phyloP scores from a whole-genome alignment of 2,113 vertebrate genomes.

The Myotis davidii region DNA sequence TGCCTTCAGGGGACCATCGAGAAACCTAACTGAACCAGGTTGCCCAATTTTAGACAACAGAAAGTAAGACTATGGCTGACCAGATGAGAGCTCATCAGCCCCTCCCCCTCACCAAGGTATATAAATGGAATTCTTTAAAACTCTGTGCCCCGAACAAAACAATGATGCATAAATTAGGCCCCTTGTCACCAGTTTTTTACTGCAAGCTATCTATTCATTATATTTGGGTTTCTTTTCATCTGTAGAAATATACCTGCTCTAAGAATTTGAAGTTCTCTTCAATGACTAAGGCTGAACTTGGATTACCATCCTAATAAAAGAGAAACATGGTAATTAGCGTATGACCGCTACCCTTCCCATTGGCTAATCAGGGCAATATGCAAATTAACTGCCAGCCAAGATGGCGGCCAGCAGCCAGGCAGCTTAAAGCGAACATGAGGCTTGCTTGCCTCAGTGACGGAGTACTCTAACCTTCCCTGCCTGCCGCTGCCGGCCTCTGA shows the following conservation, averaged over 20 bases:
- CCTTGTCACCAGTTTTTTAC: background rate
- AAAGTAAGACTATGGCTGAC: too few species aligned
- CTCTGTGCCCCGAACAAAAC: background rate
- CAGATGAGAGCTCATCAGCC: accelerated
- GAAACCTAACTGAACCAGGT: background rate
- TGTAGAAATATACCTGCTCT: background rate
- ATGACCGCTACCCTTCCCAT: too few species aligned
- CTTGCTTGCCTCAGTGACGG: too few species aligned
- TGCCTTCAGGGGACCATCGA: background rate
- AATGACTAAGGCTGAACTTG: background rate
- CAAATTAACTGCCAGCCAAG: too few species aligned
- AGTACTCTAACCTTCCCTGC: too few species aligned
- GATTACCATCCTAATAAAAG: constrained; percentile 5
- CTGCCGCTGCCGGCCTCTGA: too few species aligned
- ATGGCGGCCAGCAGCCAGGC: too few species aligned
- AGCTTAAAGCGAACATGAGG: too few species aligned
- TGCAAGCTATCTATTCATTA: background rate
- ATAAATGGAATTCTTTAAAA: background rate
- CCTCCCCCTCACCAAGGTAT: background rate
- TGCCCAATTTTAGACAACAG: background rate
- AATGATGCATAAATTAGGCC: background rate
- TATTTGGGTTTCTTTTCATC: background rate
- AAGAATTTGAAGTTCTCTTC: constrained; percentile 40
- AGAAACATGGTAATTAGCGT: too few species aligned
- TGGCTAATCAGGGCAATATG: too few species aligned